Evolutionary conservation across 2,888 invertebrate species (phyloP).

Genomic region (Metellina segmentata): DNA sequence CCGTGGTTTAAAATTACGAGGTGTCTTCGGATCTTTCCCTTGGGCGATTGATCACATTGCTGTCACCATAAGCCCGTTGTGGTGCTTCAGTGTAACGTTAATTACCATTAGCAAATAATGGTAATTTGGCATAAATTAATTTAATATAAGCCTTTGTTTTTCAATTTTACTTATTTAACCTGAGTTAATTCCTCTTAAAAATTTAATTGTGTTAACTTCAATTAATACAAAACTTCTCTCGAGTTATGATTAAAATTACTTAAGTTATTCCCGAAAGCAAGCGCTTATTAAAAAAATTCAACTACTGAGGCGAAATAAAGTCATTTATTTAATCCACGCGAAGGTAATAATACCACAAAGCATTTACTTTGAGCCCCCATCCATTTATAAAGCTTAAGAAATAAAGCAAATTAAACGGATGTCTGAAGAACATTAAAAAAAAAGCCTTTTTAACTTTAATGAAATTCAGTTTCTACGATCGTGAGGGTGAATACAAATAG

Average conservation of each 20-base stretch:
- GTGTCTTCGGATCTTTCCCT: too few relatives aligned
- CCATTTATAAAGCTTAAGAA: neutral
- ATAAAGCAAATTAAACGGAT: constrained; percentile 15
- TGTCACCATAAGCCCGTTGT: too few relatives aligned
- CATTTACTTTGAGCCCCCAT: neutral
- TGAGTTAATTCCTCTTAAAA: neutral
- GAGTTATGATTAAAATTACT: neutral
- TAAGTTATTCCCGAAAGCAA: neutral
- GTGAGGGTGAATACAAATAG: constrained; percentile 34
- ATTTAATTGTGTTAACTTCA: neutral
- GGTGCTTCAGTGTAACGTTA: too few relatives aligned
- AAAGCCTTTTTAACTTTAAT: constrained; percentile 7
- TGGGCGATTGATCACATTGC: too few relatives aligned
- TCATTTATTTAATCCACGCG: neutral
- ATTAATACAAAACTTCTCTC: neutral
- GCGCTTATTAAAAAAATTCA: neutral
- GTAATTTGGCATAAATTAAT: constrained; percentile 10
- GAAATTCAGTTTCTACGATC: constrained; percentile 5
- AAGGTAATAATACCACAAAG: neutral
- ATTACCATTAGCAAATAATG: neutral
- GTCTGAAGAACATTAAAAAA: constrained; percentile 4
- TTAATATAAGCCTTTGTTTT: too few relatives aligned
- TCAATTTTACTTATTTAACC: neutral
- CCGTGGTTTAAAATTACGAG: too few relatives aligned
- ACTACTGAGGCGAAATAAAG: neutral